Base-by-base conservation (phyloP, 2,797 vertebrate species). In the Pitangus sulphuratus region DNA sequence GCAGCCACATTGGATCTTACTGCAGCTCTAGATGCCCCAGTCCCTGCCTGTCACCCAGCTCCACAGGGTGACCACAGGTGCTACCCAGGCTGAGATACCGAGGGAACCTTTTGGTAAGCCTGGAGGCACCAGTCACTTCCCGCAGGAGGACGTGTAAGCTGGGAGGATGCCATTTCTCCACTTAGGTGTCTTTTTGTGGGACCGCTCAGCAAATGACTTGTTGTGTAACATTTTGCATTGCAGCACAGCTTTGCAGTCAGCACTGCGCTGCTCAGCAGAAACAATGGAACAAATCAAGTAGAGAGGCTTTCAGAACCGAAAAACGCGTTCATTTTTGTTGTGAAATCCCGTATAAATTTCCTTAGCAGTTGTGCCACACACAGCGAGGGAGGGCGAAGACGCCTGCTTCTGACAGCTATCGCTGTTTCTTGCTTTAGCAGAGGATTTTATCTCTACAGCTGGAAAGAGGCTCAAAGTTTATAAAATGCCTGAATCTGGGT, bases 401-500 rank as follows among this genome's bases (percentile, higher is more conserved):
- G 7, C 78, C 82, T 57, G 35, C 24, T 57, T 76, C 72, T 93
- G 80, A 84, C 57, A 68, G 68, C 81, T 85, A 25, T 87, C 48
- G 10, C 57, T 78, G 80, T 9, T 50, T 31, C 53, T 87, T 71
- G 17, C 68, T 89, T 83, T 42, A 89, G 64, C 64, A 21, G 40
- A 57, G 31, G 17, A 20, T 39, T 93, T 84, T 42, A 85, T 89
- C 76, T 83, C 71, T 68, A 64, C 84, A 78, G 87, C 79, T 58
- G 30, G 57, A 77, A 78, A 95, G 78, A 83, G 42, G 64, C 53
- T 87, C 9, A 0, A 75, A 80, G 68, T 96, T 87, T 81, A 75
- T 44, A 71, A 92, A 91, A 85, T 35, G 71, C 53, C 82, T 57
- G 68, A 93, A 96, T 93, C 84, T 87, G 78, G 89, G 92, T 95